A percentile compares a stretch with the other conserved stretches of the same genome.
phyloP scores from a whole-genome alignment of 2,888 invertebrate genomes.

The Caenorhabditis sulstoni region DNA sequence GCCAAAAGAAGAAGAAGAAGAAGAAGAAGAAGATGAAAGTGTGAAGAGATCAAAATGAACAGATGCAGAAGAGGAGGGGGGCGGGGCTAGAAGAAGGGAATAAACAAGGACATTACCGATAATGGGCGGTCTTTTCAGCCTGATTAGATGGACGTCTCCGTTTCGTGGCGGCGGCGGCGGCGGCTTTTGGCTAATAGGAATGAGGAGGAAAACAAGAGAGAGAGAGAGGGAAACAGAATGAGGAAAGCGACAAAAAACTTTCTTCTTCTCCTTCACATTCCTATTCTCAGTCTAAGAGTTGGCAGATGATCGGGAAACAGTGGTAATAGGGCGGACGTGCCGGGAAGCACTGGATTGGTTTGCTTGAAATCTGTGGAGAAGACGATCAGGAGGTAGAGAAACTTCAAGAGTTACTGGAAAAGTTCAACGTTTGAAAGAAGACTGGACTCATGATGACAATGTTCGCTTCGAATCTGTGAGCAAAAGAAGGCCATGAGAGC shows the following conservation, averaged over 20 bases:
- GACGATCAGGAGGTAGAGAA: too few relatives aligned
- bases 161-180: not conserved
- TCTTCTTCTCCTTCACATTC: too few relatives aligned
- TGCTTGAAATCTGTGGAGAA: too few relatives aligned
- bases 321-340: too few relatives aligned
- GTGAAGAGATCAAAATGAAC: conserved; percentile 25
- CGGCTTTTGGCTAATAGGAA: conserved; percentile 27
- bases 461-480: too few relatives aligned
- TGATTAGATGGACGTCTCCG: conserved; percentile 24
- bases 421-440: too few relatives aligned
- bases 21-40: conserved; percentile 25
- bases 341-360: too few relatives aligned
- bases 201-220: not conserved
- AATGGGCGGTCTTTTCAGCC: conserved; percentile 30
- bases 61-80: not conserved
- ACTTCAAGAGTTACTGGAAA: too few relatives aligned
- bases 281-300: too few relatives aligned
- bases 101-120: conserved; percentile 48
- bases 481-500: too few relatives aligned
- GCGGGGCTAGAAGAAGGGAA: conserved; percentile 2
- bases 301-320: too few relatives aligned
- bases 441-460: too few relatives aligned
- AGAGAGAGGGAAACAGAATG: not conserved
- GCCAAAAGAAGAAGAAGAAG: not conserved
- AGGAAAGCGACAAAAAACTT: not conserved